Conservation (phyloP, 2,888 invertebrate species). For the Seladonia tumulorum region DNA sequence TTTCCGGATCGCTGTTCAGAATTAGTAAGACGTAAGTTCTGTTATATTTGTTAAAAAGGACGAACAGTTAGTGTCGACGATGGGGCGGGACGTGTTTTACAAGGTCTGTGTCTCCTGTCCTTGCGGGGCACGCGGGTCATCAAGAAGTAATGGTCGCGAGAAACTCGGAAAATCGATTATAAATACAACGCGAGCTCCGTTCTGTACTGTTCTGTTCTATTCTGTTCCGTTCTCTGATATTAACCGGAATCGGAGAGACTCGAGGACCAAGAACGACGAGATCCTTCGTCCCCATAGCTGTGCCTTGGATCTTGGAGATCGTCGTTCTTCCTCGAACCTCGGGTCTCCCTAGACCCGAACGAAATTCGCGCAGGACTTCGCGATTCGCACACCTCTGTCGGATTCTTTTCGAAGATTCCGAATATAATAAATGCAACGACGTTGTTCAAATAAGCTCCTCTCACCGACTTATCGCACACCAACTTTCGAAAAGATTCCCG, state of each 20-base stretch:
- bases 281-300: not conserved
- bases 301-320: not conserved
- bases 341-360: slow-evolving; percentile 3
- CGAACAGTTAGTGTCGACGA: slow-evolving; percentile 79
- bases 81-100: slow-evolving; percentile 68
- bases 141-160: slow-evolving; percentile 64
- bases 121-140: slow-evolving; percentile 55
- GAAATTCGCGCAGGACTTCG: slow-evolving; percentile 39
- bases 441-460: not conserved
- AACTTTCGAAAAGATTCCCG: not conserved
- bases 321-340: slow-evolving; percentile 28
- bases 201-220: slow-evolving; percentile 12
- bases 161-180: slow-evolving; percentile 63
- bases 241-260: slow-evolving; percentile 1
- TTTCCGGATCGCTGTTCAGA: slow-evolving; percentile 37
- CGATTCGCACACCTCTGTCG: not conserved
- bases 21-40: slow-evolving; percentile 77
- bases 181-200: slow-evolving; percentile 55
- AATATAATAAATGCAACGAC: not conserved
- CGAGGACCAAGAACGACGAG: slow-evolving; percentile 34
- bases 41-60: slow-evolving; percentile 82
- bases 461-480: not conserved
- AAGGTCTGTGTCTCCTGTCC: slow-evolving; percentile 53
- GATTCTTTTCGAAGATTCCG: not conserved
- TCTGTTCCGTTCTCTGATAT: slow-evolving; percentile 37